A percentile compares a stretch with the other conserved stretches of the same genome.
Evolutionary conservation across 2,113 vertebrate genomes (phyloP).

Genomic region (Capreolus pygargus): DNA sequence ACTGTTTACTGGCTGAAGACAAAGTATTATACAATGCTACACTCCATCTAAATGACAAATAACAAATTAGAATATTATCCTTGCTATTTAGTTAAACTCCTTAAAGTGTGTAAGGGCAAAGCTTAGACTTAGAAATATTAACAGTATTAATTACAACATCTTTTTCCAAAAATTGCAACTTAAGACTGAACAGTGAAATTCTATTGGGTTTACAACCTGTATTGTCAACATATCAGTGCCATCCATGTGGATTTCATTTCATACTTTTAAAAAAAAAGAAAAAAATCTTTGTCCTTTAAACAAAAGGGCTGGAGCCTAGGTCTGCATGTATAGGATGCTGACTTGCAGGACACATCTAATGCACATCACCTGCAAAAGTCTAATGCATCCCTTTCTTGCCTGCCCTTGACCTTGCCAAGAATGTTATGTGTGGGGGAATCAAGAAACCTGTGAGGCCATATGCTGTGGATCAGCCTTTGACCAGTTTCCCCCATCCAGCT

Average conservation of each 20-base stretch:
- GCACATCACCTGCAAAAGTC: background rate
- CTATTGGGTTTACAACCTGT: background rate
- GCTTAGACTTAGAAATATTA: background rate
- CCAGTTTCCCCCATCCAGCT: constrained; percentile 27
- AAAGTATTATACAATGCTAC: background rate
- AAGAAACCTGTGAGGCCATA: constrained; percentile 52
- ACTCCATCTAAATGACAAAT: background rate
- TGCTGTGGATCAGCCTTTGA: constrained; percentile 49
- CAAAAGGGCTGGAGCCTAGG: background rate
- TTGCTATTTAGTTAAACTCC: background rate
- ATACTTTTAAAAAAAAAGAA: background rate
- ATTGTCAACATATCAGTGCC: background rate
- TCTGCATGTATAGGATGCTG: constrained; percentile 30
- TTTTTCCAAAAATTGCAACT: background rate
- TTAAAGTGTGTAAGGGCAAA: background rate
- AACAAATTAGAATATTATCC: background rate
- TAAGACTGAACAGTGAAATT: background rate
- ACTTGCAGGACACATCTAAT: background rate
- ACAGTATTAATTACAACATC: background rate
- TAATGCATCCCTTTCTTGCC: constrained; percentile 18
- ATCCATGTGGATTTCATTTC: background rate
- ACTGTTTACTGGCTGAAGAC: background rate
- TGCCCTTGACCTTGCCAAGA: constrained; percentile 59
- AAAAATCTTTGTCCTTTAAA: background rate
- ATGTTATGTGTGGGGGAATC: constrained; percentile 24